phyloP scores from a whole-genome alignment of 1,140 invertebrate genomes.

The Leptinotarsa defecta region DNA sequence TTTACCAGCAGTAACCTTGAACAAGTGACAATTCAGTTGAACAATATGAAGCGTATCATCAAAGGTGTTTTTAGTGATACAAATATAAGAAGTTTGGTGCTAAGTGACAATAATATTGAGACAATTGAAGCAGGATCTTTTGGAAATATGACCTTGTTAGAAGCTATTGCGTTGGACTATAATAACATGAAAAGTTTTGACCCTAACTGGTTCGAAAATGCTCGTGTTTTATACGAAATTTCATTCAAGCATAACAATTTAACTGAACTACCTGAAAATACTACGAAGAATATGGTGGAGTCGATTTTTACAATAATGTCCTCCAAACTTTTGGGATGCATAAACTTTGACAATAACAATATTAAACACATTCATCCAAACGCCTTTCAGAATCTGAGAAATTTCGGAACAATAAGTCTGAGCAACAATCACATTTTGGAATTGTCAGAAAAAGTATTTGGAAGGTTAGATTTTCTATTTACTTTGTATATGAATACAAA shows the following conservation, averaged over 20 bases:
- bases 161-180: constrained; percentile 27
- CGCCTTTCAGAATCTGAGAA: constrained; percentile 16
- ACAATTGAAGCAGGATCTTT: constrained; percentile 20
- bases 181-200: constrained; percentile 16
- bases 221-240: constrained; percentile 16
- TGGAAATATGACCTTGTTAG: constrained; percentile 13
- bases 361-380: constrained; percentile 17
- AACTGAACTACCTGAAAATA: constrained; percentile 19
- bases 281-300: constrained; percentile 19
- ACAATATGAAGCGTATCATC: constrained; percentile 13
- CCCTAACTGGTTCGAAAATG: constrained; percentile 20
- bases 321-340: not conserved
- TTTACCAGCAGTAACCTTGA: constrained; percentile 6
- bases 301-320: not conserved
- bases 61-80: constrained; percentile 21
- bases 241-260: constrained; percentile 22
- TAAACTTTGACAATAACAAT: constrained; percentile 26
- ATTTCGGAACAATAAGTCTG: constrained; percentile 23
- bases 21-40: constrained; percentile 18
- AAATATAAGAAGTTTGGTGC: constrained; percentile 21
- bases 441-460: constrained; percentile 9
- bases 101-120: constrained; percentile 22
- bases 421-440: constrained; percentile 26
- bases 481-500: constrained; percentile 25
- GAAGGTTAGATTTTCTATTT: constrained; percentile 16